These are phyloP conservation scores for Mycteria americana DNA, from an alignment of 2,797 vertebrate genomes.

Conservation along the genomic window DNA sequence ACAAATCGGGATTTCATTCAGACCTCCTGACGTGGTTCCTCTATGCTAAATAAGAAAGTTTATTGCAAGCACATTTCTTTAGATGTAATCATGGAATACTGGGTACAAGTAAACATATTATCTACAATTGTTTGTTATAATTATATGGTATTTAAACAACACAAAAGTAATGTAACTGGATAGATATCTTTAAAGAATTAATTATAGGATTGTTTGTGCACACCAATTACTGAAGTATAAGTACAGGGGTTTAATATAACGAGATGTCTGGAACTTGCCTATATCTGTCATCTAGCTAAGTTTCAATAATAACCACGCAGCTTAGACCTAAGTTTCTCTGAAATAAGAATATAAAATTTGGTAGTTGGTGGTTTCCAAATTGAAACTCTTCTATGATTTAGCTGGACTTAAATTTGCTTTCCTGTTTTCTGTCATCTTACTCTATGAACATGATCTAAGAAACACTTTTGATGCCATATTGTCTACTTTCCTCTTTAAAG, in stretches of 20 bases:
- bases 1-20: slow-evolving; percentile 45
- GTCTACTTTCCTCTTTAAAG: background rate
- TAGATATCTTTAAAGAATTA: background rate
- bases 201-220: background rate
- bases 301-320: background rate
- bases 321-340: background rate
- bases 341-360: background rate
- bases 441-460: background rate
- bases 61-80: background rate
- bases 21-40: background rate
- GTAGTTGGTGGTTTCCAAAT: background rate
- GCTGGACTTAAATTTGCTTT: background rate
- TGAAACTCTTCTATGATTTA: background rate
- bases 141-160: slow-evolving; percentile 1
- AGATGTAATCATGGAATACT: slow-evolving; percentile 3
- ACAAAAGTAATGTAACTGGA: background rate
- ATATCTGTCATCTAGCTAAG: background rate
- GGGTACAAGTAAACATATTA: background rate
- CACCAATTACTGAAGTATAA: background rate
- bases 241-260: background rate
- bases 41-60: slow-evolving; percentile 8
- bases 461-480: background rate
- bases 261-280: background rate
- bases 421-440: background rate
- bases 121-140: background rate